Base-by-base conservation (phyloP, 2,888 invertebrate genomes). In the Coenonympha glycerion region DNA sequence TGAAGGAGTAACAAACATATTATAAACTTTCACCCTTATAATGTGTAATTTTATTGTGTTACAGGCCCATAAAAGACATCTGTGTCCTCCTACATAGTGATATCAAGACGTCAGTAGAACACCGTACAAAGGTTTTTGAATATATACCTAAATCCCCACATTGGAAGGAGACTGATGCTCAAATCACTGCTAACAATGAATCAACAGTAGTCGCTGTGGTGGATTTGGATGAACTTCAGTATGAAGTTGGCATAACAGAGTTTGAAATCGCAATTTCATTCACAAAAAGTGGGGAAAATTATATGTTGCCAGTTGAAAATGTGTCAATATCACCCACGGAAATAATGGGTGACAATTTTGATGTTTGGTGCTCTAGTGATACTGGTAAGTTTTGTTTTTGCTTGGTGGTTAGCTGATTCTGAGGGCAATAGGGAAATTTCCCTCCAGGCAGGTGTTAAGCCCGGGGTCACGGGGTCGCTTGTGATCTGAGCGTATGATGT, bases 71-170 rank as follows among this genome's bases (percentile, higher is more conserved):
- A 28, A 67, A 79, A 55, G 64, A 80, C 44, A 59, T 84, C 0
- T 63, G 69, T 26, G 50, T 78, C 9, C 55, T 80, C 1, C 54
- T 83, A 8, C 73, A 82, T 55, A 61, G 64, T 11, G 56, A 53
- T 2, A 49, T 44, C 6, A 62, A 49, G 31, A 37, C 42, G n/a
- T 71, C 79, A 28, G 52, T 79, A 16, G 59, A 66, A 15, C 81
- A 84, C 53, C 66, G 60, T 8, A 79, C 82, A 42, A 80, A 76
- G 55, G 19, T 82, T n/a, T 84, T 65, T 61, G 59, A 69, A 31
- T 62, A 60, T 44, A 60, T 47, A 0, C 16, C 55, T 2, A 24
- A n/a, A 18, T 16, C 67, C 24, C 78, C 78, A 9, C 71, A 62
- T 59, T 82, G 79, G 78, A 61, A 56, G 19, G 72, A 77, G 57